Base-by-base conservation (phyloP, 1,140 invertebrate species). In the Aphaenogaster rudis region DNA sequence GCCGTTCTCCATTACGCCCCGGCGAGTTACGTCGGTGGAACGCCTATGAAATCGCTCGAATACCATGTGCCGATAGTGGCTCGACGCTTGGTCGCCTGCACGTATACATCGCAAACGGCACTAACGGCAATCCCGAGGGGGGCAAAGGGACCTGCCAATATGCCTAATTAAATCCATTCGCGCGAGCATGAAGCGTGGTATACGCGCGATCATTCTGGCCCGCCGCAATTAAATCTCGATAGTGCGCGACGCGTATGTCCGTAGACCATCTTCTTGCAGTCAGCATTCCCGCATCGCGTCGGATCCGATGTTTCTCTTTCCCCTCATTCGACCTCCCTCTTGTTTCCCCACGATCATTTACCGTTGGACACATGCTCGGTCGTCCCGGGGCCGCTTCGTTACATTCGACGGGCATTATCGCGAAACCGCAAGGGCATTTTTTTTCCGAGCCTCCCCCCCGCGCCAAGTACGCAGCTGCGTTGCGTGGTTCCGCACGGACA, bases 341-440 rank as follows among this genome's bases (percentile, higher is more conserved):
- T 48, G 39, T 79, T 50, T n/a, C 54, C 36, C 50, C 69, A 72
- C 86, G 86, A 86, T 92, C 88, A 77, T 79, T 63, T 74, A 82
- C 80, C 85, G 86, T 86, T 89, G 78, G 88, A 90, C 45, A 86
- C 78, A 81, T 74, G 66, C 81, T 81, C 88, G 80, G 42, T 48
- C 45, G 54, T 13, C 33, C 28, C 36, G 66, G 67, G 52, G 39
- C 48, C 88, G 69, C 86, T 86, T 63, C 86, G 57, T 88, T 89
- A 54, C 57, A 84, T 84, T 84, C 88, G 72, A 86, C 69, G 77
- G 86, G 72, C 85, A 93, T 93, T 90, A 92, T 87, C 50, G 82
- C 80, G 77, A 90, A 92, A 93, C 88, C 89, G 81, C 88, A 88
- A 88, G 61, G 63, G 81, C 77, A 90, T 89, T 91, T 88, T 59